Evolutionary conservation across 2,113 vertebrate genomes (phyloP).

Genomic region (Cebus imitator): DNA sequence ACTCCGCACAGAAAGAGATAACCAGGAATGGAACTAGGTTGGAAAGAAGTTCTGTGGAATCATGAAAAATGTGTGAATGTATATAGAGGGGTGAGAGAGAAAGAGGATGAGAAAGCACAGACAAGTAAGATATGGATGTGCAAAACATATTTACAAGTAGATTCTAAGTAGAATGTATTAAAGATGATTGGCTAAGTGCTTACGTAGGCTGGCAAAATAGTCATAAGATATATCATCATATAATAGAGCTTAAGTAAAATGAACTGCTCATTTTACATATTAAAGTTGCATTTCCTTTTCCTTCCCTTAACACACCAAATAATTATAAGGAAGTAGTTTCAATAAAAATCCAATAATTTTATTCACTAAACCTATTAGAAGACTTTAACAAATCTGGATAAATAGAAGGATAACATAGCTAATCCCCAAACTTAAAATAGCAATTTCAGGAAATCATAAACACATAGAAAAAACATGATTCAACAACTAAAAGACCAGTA

Average conservation of each 20-base stretch:
- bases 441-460: constrained; percentile 30
- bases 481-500: neutral
- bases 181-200: constrained; percentile 47
- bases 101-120: neutral
- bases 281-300: constrained; percentile 9
- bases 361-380: neutral
- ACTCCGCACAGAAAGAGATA: neutral
- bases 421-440: neutral
- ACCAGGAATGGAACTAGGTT: neutral
- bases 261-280: constrained; percentile 37
- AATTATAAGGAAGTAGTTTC: neutral
- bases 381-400: constrained; percentile 1
- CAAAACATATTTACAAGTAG: neutral
- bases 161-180: constrained; percentile 26
- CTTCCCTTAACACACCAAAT: neutral
- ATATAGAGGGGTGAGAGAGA: neutral
- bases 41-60: constrained; percentile 18
- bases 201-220: constrained; percentile 49
- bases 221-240: neutral
- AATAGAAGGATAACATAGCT: neutral
- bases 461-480: neutral
- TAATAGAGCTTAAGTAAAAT: constrained; percentile 35
- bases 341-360: constrained; percentile 28
- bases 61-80: neutral
- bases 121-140: constrained; percentile 14